Conservation (phyloP, 2,797 vertebrate genomes). For the Alosa sapidissima region DNA sequence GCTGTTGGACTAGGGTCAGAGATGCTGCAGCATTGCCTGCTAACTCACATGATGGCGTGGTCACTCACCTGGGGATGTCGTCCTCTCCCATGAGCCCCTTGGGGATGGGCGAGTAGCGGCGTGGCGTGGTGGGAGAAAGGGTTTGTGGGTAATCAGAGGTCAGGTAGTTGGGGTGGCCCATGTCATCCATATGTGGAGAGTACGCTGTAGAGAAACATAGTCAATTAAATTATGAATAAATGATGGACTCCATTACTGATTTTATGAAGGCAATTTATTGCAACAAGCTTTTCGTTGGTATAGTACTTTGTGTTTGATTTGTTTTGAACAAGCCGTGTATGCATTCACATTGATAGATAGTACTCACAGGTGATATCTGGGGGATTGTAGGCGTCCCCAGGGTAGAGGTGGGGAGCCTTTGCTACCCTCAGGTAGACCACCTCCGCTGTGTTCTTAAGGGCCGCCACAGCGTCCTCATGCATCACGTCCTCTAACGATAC, state of each 20-base stretch:
- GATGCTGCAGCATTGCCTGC: background rate
- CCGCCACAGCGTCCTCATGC: slow-evolving; percentile 88
- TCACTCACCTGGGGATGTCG: slow-evolving; percentile 63
- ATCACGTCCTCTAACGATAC: slow-evolving; percentile 88
- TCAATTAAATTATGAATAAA: background rate
- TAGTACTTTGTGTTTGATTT: no score
- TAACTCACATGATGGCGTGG: background rate
- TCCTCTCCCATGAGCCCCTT: slow-evolving; percentile 80
- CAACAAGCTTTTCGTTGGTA: no score
- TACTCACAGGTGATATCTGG: slow-evolving; percentile 81
- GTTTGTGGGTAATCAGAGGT: slow-evolving; percentile 83
- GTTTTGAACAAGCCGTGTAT: no score
- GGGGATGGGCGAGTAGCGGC: slow-evolving; percentile 81
- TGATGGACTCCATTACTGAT: slow-evolving; percentile 35
- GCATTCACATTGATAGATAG: no score
- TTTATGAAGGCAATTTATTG: no score
- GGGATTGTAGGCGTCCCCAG: slow-evolving; percentile 81
- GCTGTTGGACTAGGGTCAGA: background rate
- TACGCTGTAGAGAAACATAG: slow-evolving; percentile 69
- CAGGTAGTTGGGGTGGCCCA: slow-evolving; percentile 79
- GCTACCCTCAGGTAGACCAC: slow-evolving; percentile 94
- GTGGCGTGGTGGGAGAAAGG: slow-evolving; percentile 83
- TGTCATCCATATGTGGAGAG: slow-evolving; percentile 80
- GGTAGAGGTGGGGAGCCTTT: slow-evolving; percentile 80
- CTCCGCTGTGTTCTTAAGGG: slow-evolving; percentile 92